Conservation (phyloP, 2,113 vertebrate species). For the Proteles cristata region DNA sequence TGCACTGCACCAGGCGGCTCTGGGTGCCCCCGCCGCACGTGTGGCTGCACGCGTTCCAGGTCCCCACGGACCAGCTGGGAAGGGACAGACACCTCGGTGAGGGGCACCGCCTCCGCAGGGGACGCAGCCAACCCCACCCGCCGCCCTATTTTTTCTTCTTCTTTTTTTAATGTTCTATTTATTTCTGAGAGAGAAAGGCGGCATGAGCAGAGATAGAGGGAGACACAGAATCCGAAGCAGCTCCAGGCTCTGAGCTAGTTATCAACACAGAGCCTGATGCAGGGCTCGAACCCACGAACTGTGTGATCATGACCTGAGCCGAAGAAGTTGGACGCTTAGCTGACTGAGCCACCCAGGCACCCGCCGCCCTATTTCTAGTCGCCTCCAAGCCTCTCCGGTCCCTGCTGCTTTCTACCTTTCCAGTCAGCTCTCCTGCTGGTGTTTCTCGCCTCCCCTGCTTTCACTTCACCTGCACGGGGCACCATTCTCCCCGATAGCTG, state of each 20-base stretch:
- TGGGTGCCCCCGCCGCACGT: constrained; percentile 91
- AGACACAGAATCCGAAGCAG: too few relatives aligned
- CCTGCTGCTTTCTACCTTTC: fast-evolving
- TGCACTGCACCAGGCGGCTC: constrained; percentile 87
- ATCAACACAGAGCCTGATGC: too few relatives aligned
- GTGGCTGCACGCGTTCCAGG: constrained; percentile 91
- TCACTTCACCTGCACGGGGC: not conserved
- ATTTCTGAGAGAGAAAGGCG: too few relatives aligned
- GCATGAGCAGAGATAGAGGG: too few relatives aligned
- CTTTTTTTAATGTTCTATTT: too few relatives aligned
- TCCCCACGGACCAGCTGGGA: constrained; percentile 91
- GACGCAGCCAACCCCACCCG: not conserved
- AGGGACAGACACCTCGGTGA: not conserved
- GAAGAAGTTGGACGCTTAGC: too few relatives aligned
- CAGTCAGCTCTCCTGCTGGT: fast-evolving
- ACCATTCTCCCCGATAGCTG: not conserved
- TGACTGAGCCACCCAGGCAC: too few relatives aligned
- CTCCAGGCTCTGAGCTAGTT: too few relatives aligned
- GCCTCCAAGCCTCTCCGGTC: fast-evolving
- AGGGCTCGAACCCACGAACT: too few relatives aligned
- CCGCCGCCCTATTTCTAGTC: fast-evolving
- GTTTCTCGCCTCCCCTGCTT: not conserved
- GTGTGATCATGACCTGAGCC: too few relatives aligned
- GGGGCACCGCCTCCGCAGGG: fast-evolving
- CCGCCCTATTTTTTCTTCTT: too few relatives aligned